Percentiles rank a stretch among this genome's conserved stretches.
These are phyloP conservation scores for Drosophila sechellia DNA, from an alignment of 1,140 invertebrate species.

Conservation along the genomic window DNA sequence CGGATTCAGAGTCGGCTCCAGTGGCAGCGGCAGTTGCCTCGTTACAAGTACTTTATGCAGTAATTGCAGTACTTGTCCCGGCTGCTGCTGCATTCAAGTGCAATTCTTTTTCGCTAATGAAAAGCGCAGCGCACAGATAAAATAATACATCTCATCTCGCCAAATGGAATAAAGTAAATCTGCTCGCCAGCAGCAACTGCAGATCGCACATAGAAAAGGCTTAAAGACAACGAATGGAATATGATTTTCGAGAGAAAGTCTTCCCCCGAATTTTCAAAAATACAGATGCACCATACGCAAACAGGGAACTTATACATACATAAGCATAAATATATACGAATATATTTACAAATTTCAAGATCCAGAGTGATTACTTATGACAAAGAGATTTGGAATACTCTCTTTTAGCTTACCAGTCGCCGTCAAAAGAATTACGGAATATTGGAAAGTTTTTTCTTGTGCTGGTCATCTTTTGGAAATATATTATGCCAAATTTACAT, in stretches of 20 bases:
- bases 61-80: slow-evolving; percentile 79
- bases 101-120: slow-evolving; percentile 72
- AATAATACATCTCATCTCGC: slow-evolving; percentile 22
- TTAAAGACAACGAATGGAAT: slow-evolving; percentile 26
- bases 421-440: too few relatives aligned
- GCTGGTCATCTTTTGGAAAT: too few relatives aligned
- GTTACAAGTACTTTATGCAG: slow-evolving; percentile 81
- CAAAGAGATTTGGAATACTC: too few relatives aligned
- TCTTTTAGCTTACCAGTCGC: too few relatives aligned
- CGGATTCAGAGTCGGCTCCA: slow-evolving; percentile 22
- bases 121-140: slow-evolving; percentile 58
- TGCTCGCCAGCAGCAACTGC: slow-evolving; percentile 1
- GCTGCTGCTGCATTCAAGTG: slow-evolving; percentile 58
- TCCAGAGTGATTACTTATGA: too few relatives aligned
- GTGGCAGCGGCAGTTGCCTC: slow-evolving; percentile 61
- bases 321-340: too few relatives aligned
- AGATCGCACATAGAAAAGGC: slow-evolving; percentile 7
- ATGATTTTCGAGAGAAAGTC: neutral
- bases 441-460: too few relatives aligned
- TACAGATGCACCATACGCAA: neutral
- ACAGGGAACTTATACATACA: neutral
- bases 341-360: too few relatives aligned
- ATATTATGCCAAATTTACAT: too few relatives aligned
- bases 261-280: neutral
- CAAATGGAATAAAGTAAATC: slow-evolving; percentile 44